Evolutionary conservation across 2,888 invertebrate genomes (phyloP).

Genomic region (Coelogynopora nodosa): DNA sequence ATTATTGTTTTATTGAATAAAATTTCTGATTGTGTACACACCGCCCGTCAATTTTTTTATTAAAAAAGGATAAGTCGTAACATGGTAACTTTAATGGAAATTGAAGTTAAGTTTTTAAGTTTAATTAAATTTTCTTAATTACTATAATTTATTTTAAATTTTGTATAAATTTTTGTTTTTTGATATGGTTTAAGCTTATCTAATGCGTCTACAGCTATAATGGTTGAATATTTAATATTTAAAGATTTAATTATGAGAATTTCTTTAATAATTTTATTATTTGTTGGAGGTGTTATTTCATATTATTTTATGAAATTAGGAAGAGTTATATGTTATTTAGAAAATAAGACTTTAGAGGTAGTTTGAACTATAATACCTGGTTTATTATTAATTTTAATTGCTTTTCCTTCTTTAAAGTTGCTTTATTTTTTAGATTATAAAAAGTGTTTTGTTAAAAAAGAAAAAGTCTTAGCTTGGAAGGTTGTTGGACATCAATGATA

Average conservation of each 20-base stretch:
- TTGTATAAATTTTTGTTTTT: too few relatives aligned
- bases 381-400: constrained; percentile 52
- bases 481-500: not conserved
- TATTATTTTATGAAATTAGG: constrained; percentile 49
- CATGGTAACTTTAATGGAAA: constrained; percentile 21
- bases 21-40: constrained; percentile 11
- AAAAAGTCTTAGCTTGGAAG: constrained; percentile 52
- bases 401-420: constrained; percentile 50
- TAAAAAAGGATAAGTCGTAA: constrained; percentile 27
- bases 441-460: not conserved
- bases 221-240: constrained; percentile 53
- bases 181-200: constrained; percentile 50
- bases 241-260: constrained; percentile 54
- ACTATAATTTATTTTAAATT: too few relatives aligned
- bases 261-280: constrained; percentile 50
- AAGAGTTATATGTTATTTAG: not conserved
- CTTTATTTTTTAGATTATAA: constrained; percentile 46
- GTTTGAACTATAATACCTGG: constrained; percentile 54
- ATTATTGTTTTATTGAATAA: constrained; percentile 27
- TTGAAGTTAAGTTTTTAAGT: too few relatives aligned
- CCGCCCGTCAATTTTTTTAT: constrained; percentile 28
- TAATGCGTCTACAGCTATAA: constrained; percentile 52
- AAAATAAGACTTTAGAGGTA: constrained; percentile 48
- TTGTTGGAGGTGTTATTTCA: constrained; percentile 50
- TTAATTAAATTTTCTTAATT: too few relatives aligned